phyloP scores from a whole-genome alignment of 2,888 invertebrate species.

The Lasioglossum vierecki region DNA sequence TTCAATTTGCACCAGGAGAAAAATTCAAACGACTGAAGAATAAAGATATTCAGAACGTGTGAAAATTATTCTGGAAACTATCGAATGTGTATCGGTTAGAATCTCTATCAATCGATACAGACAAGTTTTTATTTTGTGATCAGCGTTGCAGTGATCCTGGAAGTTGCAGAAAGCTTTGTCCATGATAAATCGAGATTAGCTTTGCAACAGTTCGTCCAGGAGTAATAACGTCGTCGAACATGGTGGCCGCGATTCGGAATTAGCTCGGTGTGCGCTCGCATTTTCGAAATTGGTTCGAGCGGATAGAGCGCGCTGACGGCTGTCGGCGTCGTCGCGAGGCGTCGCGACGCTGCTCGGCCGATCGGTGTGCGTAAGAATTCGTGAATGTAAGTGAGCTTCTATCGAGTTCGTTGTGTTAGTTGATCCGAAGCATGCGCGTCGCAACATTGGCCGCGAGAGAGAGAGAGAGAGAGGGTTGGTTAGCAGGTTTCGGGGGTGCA shows the following conservation, averaged over 20 bases:
- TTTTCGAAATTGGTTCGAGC: constrained; percentile 55
- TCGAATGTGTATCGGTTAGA: no score
- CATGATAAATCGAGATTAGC: neutral
- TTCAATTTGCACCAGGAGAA: no score
- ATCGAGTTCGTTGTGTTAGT: constrained; percentile 56
- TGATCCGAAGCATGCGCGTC: constrained; percentile 64
- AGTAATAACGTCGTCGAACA: neutral
- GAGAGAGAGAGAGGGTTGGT: constrained; percentile 26
- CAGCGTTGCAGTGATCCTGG: no score
- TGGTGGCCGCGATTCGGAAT: neutral
- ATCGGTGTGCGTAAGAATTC: constrained; percentile 49
- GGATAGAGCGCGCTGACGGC: neutral
- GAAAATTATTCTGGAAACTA: no score
- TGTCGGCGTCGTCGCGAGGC: constrained; percentile 51
- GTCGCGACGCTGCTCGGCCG: constrained; percentile 51
- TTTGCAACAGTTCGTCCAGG: neutral
- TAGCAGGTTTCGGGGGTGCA: constrained; percentile 58
- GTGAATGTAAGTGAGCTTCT: constrained; percentile 60
- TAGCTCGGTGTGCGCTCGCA: constrained; percentile 53
- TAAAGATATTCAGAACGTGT: no score
- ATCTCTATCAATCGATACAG: no score
- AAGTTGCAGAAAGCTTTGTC: neutral
- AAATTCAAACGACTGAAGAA: no score
- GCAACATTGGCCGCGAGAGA: neutral
- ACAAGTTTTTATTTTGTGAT: no score